A percentile compares a stretch with the other conserved stretches of the same genome.
phyloP scores from a whole-genome alignment of 2,113 vertebrate genomes.

The Brachionichthys hirsutus region DNA sequence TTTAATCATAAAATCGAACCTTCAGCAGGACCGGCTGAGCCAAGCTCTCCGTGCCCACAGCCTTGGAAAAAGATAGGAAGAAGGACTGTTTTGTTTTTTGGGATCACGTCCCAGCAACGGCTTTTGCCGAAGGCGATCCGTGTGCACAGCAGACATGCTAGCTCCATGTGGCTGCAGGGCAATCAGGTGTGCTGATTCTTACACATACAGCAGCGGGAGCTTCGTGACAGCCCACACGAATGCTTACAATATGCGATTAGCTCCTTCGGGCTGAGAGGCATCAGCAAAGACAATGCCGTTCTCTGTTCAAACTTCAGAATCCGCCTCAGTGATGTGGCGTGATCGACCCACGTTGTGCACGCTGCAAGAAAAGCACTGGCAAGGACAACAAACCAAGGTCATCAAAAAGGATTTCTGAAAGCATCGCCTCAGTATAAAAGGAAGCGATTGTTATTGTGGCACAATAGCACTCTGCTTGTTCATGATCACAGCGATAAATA shows the following conservation, averaged over 20 bases:
- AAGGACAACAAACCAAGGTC: constrained; percentile 33
- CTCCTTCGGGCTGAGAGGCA: constrained; percentile 11
- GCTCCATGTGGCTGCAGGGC: constrained; percentile 38
- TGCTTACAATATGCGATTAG: background rate
- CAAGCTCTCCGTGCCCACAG: constrained; percentile 22
- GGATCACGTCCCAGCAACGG: constrained; percentile 16
- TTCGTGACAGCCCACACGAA: constrained; percentile 29
- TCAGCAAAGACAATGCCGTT: constrained; percentile 9
- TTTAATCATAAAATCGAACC: constrained; percentile 59
- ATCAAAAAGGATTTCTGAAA: constrained; percentile 21
- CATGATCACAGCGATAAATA: constrained; percentile 12
- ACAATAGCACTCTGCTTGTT: constrained; percentile 12
- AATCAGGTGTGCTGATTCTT: constrained; percentile 55
- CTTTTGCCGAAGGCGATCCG: constrained; percentile 4
- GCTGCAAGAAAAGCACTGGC: constrained; percentile 14
- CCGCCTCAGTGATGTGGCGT: constrained; percentile 5
- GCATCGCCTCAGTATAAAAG: background rate
- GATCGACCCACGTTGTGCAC: constrained; percentile 4
- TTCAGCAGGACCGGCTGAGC: constrained; percentile 11
- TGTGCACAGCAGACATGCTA: constrained; percentile 13
- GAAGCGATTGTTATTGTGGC: background rate
- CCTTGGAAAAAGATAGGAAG: background rate
- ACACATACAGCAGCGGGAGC: constrained; percentile 39
- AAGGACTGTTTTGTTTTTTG: constrained; percentile 33
- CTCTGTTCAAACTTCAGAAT: constrained; percentile 38